phyloP scores from a whole-genome alignment of 2,113 vertebrate species.

The Malurus cyaneus region DNA sequence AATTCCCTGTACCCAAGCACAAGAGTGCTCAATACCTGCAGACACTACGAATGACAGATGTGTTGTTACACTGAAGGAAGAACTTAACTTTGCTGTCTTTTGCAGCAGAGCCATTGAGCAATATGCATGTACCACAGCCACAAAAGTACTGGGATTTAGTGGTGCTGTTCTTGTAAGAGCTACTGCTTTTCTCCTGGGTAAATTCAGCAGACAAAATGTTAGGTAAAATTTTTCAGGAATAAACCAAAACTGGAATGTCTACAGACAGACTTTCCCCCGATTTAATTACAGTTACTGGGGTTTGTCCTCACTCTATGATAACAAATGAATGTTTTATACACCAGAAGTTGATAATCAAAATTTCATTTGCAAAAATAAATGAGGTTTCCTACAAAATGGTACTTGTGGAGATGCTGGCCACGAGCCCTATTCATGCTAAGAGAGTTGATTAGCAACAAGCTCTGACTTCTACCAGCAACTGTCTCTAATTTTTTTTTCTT shows the following conservation, averaged over 20 bases:
- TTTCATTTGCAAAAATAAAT: not conserved
- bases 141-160: not conserved
- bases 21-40: not conserved
- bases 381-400: not conserved
- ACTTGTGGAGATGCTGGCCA: not conserved
- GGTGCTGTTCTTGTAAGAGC: not conserved
- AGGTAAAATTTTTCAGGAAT: not conserved
- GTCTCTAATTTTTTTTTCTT: not conserved
- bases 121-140: not conserved
- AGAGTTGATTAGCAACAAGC: not conserved
- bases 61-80: not conserved
- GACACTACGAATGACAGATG: not conserved
- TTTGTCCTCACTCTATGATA: not conserved
- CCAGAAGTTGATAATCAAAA: not conserved
- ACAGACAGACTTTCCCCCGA: not conserved
- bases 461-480: not conserved
- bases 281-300: not conserved
- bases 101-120: not conserved
- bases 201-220: not conserved
- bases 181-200: not conserved
- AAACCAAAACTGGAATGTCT: not conserved
- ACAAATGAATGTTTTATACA: not conserved
- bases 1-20: not conserved
- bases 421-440: not conserved
- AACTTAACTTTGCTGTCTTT: constrained; percentile 7